Evolutionary conservation across 2,888 invertebrate genomes (phyloP).

Genomic region (Diarsia rubi): DNA sequence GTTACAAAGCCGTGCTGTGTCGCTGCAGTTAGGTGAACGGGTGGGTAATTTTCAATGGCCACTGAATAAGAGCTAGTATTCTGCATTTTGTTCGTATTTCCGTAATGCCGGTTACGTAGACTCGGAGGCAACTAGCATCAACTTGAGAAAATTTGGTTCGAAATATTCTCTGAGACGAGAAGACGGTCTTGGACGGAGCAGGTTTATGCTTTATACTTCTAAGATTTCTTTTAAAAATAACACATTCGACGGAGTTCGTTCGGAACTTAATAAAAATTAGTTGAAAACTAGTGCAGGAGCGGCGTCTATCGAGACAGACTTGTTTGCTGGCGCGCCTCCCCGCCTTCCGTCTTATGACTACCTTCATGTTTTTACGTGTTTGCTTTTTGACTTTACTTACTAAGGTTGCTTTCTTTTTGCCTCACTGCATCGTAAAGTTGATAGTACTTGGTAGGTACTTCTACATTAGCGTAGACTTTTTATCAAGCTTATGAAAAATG

Average conservation of each 20-base stretch:
- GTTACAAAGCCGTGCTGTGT: slow-evolving; percentile 59
- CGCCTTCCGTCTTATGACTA: slow-evolving; percentile 34
- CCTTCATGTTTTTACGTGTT: slow-evolving; percentile 53
- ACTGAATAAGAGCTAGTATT: slow-evolving; percentile 72
- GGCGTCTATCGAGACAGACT: slow-evolving; percentile 63
- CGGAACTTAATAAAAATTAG: slow-evolving; percentile 77
- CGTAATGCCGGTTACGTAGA: slow-evolving; percentile 78
- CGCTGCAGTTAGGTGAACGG: slow-evolving; percentile 68
- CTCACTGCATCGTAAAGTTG: slow-evolving; percentile 15
- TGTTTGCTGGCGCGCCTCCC: slow-evolving; percentile 66
- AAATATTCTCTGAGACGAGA: slow-evolving; percentile 82
- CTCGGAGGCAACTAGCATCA: slow-evolving; percentile 84
- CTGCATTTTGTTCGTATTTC: slow-evolving; percentile 74
- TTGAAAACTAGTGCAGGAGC: slow-evolving; percentile 66
- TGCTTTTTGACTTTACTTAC: slow-evolving; percentile 34
- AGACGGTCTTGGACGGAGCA: slow-evolving; percentile 76
- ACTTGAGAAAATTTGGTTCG: slow-evolving; percentile 83
- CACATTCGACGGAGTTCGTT: slow-evolving; percentile 69
- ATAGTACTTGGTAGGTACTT: background rate
- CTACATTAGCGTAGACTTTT: background rate
- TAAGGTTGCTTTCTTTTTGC: slow-evolving; percentile 3
- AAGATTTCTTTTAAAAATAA: slow-evolving; percentile 73
- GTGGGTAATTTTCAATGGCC: slow-evolving; percentile 75
- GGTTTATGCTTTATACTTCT: slow-evolving; percentile 74
- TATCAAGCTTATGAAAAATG: background rate